Evolutionary conservation across 1,140 invertebrate genomes (phyloP).

Genomic region (Meloidogyne chitwoodi): DNA sequence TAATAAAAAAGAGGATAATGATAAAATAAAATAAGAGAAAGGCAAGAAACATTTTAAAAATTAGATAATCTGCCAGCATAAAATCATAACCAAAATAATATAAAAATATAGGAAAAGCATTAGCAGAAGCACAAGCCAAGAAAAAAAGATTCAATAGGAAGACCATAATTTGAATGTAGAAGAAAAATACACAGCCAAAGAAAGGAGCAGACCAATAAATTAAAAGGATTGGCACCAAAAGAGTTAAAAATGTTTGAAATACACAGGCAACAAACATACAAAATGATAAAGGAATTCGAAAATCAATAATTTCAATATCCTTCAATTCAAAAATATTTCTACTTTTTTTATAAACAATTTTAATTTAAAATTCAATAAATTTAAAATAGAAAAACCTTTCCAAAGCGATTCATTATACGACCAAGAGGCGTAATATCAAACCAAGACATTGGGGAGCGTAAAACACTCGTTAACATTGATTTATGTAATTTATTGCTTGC

Average conservation of each 20-base stretch:
- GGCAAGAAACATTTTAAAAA: neutral
- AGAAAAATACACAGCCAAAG: neutral
- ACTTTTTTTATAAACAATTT: conserved; percentile 13
- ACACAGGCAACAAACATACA: neutral
- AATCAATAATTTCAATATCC: conserved; percentile 48
- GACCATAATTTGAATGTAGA: neutral
- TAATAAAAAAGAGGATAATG: no score
- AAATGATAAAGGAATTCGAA: conserved; percentile 25
- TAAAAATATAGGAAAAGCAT: neutral
- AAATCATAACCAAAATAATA: neutral
- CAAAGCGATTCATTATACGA: conserved; percentile 70
- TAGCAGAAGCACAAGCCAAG: no score
- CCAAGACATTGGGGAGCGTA: conserved; percentile 69
- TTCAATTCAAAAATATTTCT: neutral
- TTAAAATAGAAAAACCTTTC: conserved; percentile 57
- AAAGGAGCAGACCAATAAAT: neutral
- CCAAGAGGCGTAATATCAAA: conserved; percentile 71
- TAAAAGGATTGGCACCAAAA: neutral
- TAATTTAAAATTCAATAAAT: conserved; percentile 31
- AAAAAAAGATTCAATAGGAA: neutral
- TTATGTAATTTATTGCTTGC: conserved; percentile 68
- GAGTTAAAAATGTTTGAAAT: neutral
- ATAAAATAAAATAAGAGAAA: neutral
- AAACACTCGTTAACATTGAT: conserved; percentile 71
- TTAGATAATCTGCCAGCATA: neutral